Base-by-base conservation (phyloP, 2,888 invertebrate genomes). In the Thyatira batis region DNA sequence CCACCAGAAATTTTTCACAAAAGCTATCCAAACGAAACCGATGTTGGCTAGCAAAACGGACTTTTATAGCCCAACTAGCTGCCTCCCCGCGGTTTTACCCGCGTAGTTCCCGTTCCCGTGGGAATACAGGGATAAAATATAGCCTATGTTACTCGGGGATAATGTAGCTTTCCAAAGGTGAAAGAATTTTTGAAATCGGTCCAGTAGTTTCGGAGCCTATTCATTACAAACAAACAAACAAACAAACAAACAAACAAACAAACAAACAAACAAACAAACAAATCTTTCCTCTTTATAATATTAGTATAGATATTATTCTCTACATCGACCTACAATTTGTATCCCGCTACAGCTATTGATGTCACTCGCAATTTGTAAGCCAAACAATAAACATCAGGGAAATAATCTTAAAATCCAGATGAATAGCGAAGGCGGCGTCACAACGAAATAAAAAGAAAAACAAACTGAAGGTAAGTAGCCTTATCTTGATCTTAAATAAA, bases 371-470 rank as follows among this genome's bases (percentile, higher is more conserved):
- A 79, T 80, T 79, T 73, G 63, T 67, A 73, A 78, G 75, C 69
- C 71, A 74, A 78, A 79, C 74, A 79, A 84, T 81, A 82, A 82
- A 78, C 74, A 80, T 78, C 68, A 75, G 65, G 13, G 17, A 75
- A 79, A 79, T 78, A 82, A 81, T 80, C 80, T 77, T 67, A 65
- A 82, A 77, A 84, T 78, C 82, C 78, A 75, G 77, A 85, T 80
- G 72, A 82, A 84, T 83, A 67, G 78, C 71, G 67, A 69, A 51
- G 60, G 64, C 70, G 65, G 64, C 62, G 63, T 61, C 67, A 68
- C 65, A 57, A 62, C 63, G 68, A 64, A 70, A 76, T 73, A 74
- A 75, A 76, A 74, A 74, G 71, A 78, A 78, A 78, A 76, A 71
- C 71, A 74, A 78, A 78, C 67, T 60, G 63, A 63, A 69, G 73